Percentiles rank a stretch among this genome's conserved stretches.
phyloP scores from a whole-genome alignment of 2,888 invertebrate genomes.

The Seladonia tumulorum region DNA sequence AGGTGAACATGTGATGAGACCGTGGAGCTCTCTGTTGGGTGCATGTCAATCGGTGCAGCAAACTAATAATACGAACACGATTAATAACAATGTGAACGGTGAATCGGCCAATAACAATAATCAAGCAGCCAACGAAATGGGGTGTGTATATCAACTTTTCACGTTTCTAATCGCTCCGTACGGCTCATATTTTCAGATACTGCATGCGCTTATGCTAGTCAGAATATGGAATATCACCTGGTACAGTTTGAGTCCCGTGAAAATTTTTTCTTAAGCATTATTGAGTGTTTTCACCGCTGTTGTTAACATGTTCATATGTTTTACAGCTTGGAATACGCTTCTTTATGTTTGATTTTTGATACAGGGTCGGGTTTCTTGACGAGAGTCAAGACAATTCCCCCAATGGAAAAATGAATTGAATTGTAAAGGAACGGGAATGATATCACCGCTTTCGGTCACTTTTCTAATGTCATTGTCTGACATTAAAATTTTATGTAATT shows the following conservation, averaged over 20 bases:
- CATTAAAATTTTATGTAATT: background rate
- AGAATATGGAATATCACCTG: constrained; percentile 15
- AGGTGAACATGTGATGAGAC: constrained; percentile 85
- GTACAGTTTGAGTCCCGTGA: background rate
- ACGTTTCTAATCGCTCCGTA: constrained; percentile 29
- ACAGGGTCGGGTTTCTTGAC: background rate
- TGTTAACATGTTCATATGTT: constrained; percentile 25
- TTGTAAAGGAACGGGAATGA: background rate
- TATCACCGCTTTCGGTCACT: background rate
- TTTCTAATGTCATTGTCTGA: background rate
- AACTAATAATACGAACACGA: constrained; percentile 76
- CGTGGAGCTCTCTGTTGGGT: constrained; percentile 86
- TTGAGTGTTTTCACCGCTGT: constrained; percentile 18
- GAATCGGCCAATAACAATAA: constrained; percentile 77
- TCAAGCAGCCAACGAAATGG: constrained; percentile 77
- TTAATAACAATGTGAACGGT: constrained; percentile 79
- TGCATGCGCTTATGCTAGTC: constrained; percentile 33
- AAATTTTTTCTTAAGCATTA: constrained; percentile 19
- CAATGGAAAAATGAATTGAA: background rate
- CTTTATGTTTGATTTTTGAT: constrained; percentile 28
- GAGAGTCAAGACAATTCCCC: background rate
- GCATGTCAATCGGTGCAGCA: constrained; percentile 80
- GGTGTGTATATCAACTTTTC: constrained; percentile 78
- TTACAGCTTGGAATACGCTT: constrained; percentile 35
- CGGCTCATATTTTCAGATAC: constrained; percentile 23